Evolutionary conservation across 2,888 invertebrate genomes (phyloP), one percentile per base, ranked within the genome.

Genomic region (Papilio elwesi): DNA sequence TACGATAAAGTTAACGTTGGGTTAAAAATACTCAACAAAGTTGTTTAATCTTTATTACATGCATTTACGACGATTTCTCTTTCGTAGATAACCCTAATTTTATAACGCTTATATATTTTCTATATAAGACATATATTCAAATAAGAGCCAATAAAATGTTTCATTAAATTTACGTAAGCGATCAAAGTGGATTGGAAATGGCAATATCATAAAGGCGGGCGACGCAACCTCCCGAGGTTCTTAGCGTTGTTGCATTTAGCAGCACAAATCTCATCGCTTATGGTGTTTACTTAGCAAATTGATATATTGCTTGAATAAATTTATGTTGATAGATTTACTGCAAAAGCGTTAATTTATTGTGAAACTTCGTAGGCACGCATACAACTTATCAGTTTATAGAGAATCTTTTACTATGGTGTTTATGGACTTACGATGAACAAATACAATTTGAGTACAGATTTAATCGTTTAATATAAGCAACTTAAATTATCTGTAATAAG

Each of bases 221-320:
- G 49, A 43, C 16, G 36, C 64, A 65, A 64, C 64, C 64, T 68
- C 48, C 38, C 13, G 26, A 57, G 62, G 43, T 73, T 55, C 26
- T 26, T 26, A 26, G 26, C 68, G 55, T 47, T 48, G 57, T 47
- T 53, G 38, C 59, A 65, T 73, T 73, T 57, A 69, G 57, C 51
- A 49, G 65, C 65, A 69, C 64, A 73, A 64, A 73, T 51, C 73
- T 69, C 73, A 69, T 69, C 73, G 72, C 69, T 73, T 69, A 57
- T 73, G 68, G 57, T 64, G 68, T 64, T 73, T 65, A 73, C 73
- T 73, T 69, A 73, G 64, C 68, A 73, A 73, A 73, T 73, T 69
- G 68, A 73, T 73, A 69, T 65, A 73, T 73, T 73, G 65, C 57
- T 43, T 73, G 65, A 73, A 73, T 73, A 73, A 73, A 68, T 73